phyloP scores from a whole-genome alignment of 2,888 invertebrate genomes.

The Tethea ocularis region DNA sequence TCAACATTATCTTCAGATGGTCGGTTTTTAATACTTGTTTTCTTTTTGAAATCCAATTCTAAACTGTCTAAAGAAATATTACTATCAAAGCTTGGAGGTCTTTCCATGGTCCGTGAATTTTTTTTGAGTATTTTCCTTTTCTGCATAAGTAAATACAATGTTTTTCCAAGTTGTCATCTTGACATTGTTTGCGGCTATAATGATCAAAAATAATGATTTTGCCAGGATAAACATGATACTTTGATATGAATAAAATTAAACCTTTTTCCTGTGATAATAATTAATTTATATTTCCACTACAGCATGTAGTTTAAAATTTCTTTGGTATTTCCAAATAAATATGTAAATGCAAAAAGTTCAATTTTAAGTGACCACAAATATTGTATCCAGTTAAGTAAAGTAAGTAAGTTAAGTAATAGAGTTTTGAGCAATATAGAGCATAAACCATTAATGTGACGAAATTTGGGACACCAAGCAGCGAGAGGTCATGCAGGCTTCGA shows the following conservation, averaged over 20 bases:
- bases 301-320: too few species aligned
- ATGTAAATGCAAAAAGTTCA: background rate
- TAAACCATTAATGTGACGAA: slow-evolving; percentile 44
- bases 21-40: slow-evolving; percentile 36
- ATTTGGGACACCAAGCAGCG: slow-evolving; percentile 37
- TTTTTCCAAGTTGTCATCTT: slow-evolving; percentile 47
- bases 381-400: background rate
- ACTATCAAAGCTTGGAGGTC: slow-evolving; percentile 56
- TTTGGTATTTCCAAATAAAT: background rate
- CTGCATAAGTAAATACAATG: slow-evolving; percentile 60
- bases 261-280: background rate
- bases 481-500: slow-evolving; percentile 36
- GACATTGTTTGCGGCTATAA: slow-evolving; percentile 24
- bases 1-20: slow-evolving; percentile 58
- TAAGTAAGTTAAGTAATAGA: slow-evolving; percentile 9
- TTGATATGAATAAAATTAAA: background rate
- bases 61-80: slow-evolving; percentile 72
- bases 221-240: too few species aligned
- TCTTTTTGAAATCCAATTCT: slow-evolving; percentile 53
- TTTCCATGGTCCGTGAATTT: slow-evolving; percentile 54
- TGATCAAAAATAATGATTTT: too few species aligned
- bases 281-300: too few species aligned
- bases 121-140: slow-evolving; percentile 51
- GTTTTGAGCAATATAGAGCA: slow-evolving; percentile 28
- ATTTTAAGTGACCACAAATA: slow-evolving; percentile 1